These are phyloP conservation scores for Heterotilapia buettikoferi DNA, from an alignment of 2,113 vertebrate genomes.

Conservation along the genomic window DNA sequence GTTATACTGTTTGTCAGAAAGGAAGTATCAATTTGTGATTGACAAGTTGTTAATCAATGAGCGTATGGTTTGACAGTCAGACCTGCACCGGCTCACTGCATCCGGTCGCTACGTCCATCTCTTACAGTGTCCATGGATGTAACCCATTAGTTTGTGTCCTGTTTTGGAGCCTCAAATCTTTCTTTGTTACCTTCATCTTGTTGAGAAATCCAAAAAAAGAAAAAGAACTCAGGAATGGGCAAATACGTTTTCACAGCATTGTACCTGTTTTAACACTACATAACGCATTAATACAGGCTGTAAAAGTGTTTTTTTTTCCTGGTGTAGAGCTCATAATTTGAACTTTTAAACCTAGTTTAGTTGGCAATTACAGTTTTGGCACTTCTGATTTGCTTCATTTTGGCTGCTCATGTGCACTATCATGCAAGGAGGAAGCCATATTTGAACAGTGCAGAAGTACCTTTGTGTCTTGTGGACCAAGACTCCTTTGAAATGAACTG, in stretches of 20 bases:
- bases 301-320: not conserved
- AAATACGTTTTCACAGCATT: not conserved
- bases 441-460: not conserved
- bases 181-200: not conserved
- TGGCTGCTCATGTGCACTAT: rapidly evolving
- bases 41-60: not conserved
- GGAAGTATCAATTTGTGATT: not conserved
- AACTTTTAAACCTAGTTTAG: not conserved
- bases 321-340: not conserved
- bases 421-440: not conserved
- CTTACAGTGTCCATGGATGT: not conserved
- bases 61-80: not conserved
- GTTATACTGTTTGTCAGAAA: not conserved
- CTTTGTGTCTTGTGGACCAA: not conserved
- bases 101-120: not conserved
- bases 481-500: not conserved
- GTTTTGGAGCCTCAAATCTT: not conserved
- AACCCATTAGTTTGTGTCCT: rapidly evolving
- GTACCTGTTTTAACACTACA: not conserved
- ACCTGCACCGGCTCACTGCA: not conserved
- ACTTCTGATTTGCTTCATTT: not conserved
- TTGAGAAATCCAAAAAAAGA: not conserved
- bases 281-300: not conserved
- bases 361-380: not conserved
- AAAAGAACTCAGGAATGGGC: rapidly evolving